Evolutionary conservation across 2,888 invertebrate species (phyloP).

Genomic region (Heliconius cydno): DNA sequence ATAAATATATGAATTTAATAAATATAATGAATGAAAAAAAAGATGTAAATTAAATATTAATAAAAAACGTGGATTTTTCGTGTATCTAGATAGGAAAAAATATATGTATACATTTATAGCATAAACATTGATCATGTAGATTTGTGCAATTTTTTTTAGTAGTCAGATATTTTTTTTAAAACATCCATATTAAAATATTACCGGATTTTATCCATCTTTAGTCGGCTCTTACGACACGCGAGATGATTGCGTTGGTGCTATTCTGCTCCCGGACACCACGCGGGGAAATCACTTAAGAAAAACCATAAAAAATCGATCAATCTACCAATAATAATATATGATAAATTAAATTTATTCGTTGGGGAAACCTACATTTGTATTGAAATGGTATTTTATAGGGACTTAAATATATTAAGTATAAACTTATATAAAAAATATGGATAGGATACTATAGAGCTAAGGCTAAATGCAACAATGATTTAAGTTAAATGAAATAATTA

Average conservation of each 20-base stretch:
- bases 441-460: background rate
- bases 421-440: background rate
- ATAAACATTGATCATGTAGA: too few species aligned
- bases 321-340: background rate
- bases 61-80: too few species aligned
- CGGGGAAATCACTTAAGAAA: background rate
- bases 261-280: conserved; percentile 28
- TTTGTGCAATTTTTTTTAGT: background rate
- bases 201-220: conserved; percentile 20
- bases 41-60: too few species aligned
- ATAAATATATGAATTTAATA: too few species aligned
- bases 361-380: background rate
- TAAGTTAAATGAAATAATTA: background rate
- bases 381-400: background rate
- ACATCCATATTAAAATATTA: background rate
- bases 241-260: conserved; percentile 27
- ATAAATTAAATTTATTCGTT: conserved; percentile 1
- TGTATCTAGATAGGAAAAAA: too few species aligned
- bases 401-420: background rate
- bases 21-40: too few species aligned
- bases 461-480: background rate
- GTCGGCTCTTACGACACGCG: conserved; percentile 37
- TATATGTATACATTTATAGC: too few species aligned
- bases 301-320: background rate
- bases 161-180: background rate